Evolutionary conservation across 1,140 invertebrate species (phyloP).

Genomic region (Ceratoteleas bidentatus): DNA sequence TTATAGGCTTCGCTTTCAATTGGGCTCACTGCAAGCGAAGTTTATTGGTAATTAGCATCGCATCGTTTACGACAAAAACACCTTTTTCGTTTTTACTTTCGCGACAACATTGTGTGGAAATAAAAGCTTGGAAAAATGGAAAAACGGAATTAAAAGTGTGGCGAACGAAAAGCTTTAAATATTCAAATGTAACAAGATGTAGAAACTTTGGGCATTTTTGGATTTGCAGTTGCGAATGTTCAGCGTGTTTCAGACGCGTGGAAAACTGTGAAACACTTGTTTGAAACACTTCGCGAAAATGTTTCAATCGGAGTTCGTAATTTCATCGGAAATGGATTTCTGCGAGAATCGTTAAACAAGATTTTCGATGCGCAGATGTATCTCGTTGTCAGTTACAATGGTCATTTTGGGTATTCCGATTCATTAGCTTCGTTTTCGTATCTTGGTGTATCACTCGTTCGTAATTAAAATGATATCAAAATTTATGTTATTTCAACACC

Average conservation of each 20-base stretch:
- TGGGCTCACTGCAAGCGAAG: slow-evolving; percentile 22
- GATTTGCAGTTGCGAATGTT: too few species aligned
- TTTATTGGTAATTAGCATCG: slow-evolving; percentile 31
- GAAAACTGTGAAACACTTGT: too few species aligned
- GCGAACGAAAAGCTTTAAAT: too few species aligned
- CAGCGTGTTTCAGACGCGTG: too few species aligned
- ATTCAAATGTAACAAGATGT: too few species aligned
- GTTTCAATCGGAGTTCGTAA: too few species aligned
- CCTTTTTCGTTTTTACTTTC: not conserved
- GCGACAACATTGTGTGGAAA: too few species aligned
- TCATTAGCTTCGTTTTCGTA: slow-evolving; percentile 26
- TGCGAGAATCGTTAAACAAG: not conserved
- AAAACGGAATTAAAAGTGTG: too few species aligned
- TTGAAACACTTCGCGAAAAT: too few species aligned
- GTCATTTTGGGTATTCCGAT: slow-evolving; percentile 44
- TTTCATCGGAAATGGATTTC: not conserved
- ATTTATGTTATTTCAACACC: slow-evolving; percentile 2
- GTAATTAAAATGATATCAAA: slow-evolving; percentile 1
- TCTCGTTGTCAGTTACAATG: not conserved
- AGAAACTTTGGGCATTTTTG: too few species aligned
- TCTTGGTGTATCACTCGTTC: not conserved
- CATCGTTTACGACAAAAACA: slow-evolving; percentile 28
- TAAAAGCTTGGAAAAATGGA: too few species aligned
- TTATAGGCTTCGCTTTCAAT: slow-evolving; percentile 19
- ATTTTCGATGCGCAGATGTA: not conserved